Evolutionary conservation across 2,113 vertebrate genomes (phyloP), one percentile per base, ranked within the genome.

Genomic region (Nibea coibor): DNA sequence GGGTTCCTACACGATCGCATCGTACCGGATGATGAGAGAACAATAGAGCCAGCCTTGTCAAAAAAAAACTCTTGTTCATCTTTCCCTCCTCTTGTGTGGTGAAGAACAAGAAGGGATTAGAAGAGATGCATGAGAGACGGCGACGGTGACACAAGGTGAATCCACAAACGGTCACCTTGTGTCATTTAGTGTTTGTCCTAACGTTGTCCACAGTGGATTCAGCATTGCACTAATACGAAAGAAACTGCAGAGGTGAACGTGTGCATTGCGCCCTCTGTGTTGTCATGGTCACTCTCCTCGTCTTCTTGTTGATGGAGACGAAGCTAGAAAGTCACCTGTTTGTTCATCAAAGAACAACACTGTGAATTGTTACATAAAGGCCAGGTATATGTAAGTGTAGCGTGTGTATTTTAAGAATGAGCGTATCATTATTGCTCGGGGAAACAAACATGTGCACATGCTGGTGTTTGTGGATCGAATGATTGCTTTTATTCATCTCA

Each of bases 201-300:
- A 15, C 43, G 22, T 51, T 35, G 17, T 47, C 31, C 22, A 35
- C 31, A 56, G n/a, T 65, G 47, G 28, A 63, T 47, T 22, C 4
- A 69, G 11, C 17, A 5, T 54, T 47, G 22, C 14, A 68, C 35
- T 54, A 73, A 76, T 57, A 39, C 31, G 20, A 45, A 28, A 50
- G 6, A 72, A 53, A 45, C 6, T 31, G 63, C n/a, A 75, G 61
- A 54, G 47, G 71, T 67, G 65, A 73, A 50, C 81, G 64, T 83
- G 70, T 59, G 67, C 43, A 50, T 12, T 39, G 70, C 42, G 59
- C 63, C n/a, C 10, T 53, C 22, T 4, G 26, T 72, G 87, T 85
- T 79, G 81, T 90, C 83, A 88, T 83, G 83, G 90, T 54, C 83
- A 88, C 85, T 48, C 17, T 70, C 28, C 1, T 59, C 6, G 2